Conservation (phyloP, 2,888 invertebrate species). For the Marronus borbonicus region DNA sequence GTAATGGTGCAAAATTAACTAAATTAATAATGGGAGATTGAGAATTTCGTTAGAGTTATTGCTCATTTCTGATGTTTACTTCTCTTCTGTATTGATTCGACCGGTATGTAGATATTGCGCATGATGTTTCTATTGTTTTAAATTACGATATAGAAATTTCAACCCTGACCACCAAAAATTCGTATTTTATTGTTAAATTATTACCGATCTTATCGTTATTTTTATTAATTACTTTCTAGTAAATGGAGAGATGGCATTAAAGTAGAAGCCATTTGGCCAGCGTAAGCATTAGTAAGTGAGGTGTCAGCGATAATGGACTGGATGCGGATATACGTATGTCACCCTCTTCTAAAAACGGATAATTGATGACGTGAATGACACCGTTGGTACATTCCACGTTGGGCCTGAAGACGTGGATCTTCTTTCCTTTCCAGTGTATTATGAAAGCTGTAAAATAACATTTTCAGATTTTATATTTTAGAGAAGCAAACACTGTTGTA, state of each 20-base stretch:
- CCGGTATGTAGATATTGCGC: not conserved
- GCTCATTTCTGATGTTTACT: conserved; percentile 13
- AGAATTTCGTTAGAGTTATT: conserved; percentile 29
- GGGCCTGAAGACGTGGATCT: conserved; percentile 89
- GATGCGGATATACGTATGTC: conserved; percentile 82
- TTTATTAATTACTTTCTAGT: conserved; percentile 48
- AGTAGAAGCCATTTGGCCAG: conserved; percentile 69
- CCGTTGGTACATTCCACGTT: conserved; percentile 97
- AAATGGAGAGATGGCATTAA: conserved; percentile 57
- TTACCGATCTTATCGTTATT: conserved; percentile 36
- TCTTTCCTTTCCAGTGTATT: conserved; percentile 88
- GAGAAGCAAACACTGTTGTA: too few relatives aligned
- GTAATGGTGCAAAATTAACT: not conserved
- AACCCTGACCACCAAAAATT: conserved; percentile 47
- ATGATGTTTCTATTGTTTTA: not conserved
- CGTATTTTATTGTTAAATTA: conserved; percentile 41
- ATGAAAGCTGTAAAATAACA: conserved; percentile 79
- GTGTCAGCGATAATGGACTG: conserved; percentile 62
- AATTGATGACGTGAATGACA: conserved; percentile 94
- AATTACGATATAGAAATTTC: conserved; percentile 30
- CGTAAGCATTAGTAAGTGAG: conserved; percentile 68
- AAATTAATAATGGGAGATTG: not conserved
- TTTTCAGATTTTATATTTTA: not conserved
- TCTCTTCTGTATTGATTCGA: not conserved
- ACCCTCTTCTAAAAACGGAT: conserved; percentile 86